A percentile compares a stretch with the other conserved stretches of the same genome.
phyloP scores from a whole-genome alignment of 2,888 invertebrate species.

The Monopis laevigella region DNA sequence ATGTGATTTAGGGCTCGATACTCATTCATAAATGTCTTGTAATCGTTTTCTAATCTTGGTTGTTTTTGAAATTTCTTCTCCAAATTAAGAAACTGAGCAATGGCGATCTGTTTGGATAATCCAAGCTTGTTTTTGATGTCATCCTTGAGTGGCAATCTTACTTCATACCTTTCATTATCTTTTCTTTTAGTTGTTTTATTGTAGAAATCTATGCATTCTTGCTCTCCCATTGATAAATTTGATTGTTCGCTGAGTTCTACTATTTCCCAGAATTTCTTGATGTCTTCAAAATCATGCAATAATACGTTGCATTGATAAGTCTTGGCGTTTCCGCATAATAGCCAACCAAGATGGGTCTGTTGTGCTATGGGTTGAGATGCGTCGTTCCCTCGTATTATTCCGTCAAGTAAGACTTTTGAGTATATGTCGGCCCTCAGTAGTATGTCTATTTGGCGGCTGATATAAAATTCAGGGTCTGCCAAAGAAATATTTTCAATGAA shows the following conservation, averaged over 20 bases:
- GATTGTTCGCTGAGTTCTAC: conserved; percentile 7
- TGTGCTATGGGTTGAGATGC: too few species aligned
- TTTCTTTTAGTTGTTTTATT: conserved; percentile 1
- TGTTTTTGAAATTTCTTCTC: conserved; percentile 8
- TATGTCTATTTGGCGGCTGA: too few species aligned
- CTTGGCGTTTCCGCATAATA: too few species aligned
- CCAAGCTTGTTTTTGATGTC: conserved; percentile 7
- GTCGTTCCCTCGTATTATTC: too few species aligned
- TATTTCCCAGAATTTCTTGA: conserved; percentile 14
- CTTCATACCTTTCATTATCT: not conserved
- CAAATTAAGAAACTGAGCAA: conserved; percentile 13
- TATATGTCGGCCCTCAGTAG: too few species aligned
- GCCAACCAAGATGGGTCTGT: too few species aligned
- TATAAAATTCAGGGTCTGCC: too few species aligned
- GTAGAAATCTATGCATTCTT: not conserved
- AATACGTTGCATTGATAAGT: conserved; percentile 8
- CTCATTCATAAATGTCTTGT: not conserved
- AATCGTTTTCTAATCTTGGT: not conserved
- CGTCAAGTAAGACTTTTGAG: too few species aligned
- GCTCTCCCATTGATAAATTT: not conserved
- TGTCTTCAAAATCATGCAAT: conserved; percentile 5
- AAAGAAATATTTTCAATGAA: too few species aligned
- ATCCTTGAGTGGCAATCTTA: conserved; percentile 6
- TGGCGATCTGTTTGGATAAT: conserved; percentile 10
- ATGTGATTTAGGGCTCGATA: too few species aligned